Evolutionary conservation across 2,888 invertebrate genomes (phyloP).

Genomic region (Dasysyrphus albostriatus): DNA sequence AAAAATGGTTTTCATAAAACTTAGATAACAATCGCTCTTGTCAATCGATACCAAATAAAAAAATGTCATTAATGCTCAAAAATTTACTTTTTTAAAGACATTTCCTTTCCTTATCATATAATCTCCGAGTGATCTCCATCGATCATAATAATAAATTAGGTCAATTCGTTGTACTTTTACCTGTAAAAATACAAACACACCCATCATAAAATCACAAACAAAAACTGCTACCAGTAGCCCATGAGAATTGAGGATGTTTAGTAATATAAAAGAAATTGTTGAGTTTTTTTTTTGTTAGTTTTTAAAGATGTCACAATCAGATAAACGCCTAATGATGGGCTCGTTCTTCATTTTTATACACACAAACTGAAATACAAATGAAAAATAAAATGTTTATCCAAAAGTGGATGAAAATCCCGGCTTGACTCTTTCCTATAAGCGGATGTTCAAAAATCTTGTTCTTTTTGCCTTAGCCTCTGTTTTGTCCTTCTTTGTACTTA

Average conservation of each 20-base stretch:
- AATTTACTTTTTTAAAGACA: not conserved
- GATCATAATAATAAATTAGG: not conserved
- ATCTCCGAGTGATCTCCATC: not conserved
- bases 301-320: slow-evolving; percentile 24
- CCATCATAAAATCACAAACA: not conserved
- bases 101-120: slow-evolving; percentile 14
- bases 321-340: slow-evolving; percentile 32
- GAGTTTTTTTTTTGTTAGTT: not conserved
- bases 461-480: not conserved
- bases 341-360: not conserved
- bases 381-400: slow-evolving; percentile 22
- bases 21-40: not conserved
- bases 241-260: slow-evolving; percentile 1
- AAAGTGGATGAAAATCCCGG: slow-evolving; percentile 56
- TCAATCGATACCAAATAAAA: not conserved
- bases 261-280: not conserved
- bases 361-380: not conserved
- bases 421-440: slow-evolving; percentile 67
- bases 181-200: not conserved
- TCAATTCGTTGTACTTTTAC: slow-evolving; percentile 11
- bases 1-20: not conserved
- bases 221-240: not conserved
- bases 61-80: not conserved
- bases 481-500: not conserved
- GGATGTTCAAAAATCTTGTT: slow-evolving; percentile 47